A percentile compares a stretch with the other conserved stretches of the same genome.
Evolutionary conservation across 2,113 vertebrate species (phyloP).

Genomic region (Phalacrocorax brasilianus): DNA sequence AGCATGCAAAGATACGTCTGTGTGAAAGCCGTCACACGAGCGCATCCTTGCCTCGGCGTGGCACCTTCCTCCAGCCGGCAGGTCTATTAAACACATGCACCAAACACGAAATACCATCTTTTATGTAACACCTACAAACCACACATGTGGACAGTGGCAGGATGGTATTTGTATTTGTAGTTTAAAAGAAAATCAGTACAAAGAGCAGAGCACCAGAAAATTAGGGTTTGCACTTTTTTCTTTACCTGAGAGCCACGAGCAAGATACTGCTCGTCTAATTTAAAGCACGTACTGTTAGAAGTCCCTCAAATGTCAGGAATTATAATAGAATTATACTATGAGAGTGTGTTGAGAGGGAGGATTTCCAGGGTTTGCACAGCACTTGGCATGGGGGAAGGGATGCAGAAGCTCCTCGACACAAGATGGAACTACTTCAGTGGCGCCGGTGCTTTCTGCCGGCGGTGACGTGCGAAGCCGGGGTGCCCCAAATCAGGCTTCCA

Average conservation of each 20-base stretch:
- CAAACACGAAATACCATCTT: not conserved
- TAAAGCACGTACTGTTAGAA: not conserved
- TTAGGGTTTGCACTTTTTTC: not conserved
- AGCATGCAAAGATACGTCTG: not conserved
- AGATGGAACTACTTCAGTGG: not conserved
- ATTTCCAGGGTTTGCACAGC: not conserved
- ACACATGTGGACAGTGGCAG: not conserved
- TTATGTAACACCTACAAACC: not conserved
- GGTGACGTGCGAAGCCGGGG: not conserved
- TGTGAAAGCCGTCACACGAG: not conserved
- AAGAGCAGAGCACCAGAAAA: not conserved
- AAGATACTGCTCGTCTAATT: not conserved
- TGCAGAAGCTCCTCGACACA: not conserved
- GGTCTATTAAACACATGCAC: not conserved
- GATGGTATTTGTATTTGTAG: not conserved
- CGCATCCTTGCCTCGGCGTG: not conserved
- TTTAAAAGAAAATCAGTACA: not conserved
- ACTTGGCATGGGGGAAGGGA: not conserved
- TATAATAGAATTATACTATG: not conserved
- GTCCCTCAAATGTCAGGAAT: constrained; percentile 27
- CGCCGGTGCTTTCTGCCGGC: not conserved
- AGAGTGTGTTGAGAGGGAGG: not conserved
- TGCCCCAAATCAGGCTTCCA: not conserved
- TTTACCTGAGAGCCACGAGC: not conserved
- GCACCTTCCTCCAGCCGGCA: not conserved